phyloP scores from a whole-genome alignment of 1,140 invertebrate genomes.

The Trypoxylus dichotomus region DNA sequence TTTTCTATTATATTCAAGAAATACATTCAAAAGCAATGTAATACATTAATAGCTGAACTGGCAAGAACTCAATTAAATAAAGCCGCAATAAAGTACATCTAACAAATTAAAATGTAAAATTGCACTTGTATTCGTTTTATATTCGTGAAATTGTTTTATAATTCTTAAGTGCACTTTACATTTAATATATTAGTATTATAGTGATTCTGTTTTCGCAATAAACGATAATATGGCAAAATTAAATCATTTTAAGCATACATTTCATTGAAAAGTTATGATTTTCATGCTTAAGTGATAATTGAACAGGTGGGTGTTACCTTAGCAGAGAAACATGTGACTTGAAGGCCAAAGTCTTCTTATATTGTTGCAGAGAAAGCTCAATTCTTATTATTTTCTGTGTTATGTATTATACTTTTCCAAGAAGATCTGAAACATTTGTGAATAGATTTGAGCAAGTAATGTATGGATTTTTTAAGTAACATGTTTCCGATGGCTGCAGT shows the following conservation, averaged over 20 bases:
- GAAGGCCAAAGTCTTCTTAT: conserved; percentile 12
- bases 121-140: not conserved
- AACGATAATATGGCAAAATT: not conserved
- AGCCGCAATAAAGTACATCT: not conserved
- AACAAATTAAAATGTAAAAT: not conserved
- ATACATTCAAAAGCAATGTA: not conserved
- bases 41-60: not conserved
- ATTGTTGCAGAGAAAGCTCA: not conserved
- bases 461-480: not conserved
- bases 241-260: not conserved
- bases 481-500: not conserved
- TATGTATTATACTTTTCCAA: not conserved
- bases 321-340: conserved; percentile 35
- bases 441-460: too few relatives aligned
- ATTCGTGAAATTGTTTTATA: not conserved
- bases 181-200: too few relatives aligned
- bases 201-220: too few relatives aligned
- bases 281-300: not conserved
- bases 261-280: not conserved
- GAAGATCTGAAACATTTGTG: not conserved
- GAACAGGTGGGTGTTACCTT: conserved; percentile 26
- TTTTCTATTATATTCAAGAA: not conserved
- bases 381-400: not conserved
- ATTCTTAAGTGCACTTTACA: not conserved
- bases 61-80: not conserved